A percentile compares a stretch with the other conserved stretches of the same genome.
Conservation (phyloP, 2,113 vertebrate genomes). For the Malaclemys terrapin region DNA sequence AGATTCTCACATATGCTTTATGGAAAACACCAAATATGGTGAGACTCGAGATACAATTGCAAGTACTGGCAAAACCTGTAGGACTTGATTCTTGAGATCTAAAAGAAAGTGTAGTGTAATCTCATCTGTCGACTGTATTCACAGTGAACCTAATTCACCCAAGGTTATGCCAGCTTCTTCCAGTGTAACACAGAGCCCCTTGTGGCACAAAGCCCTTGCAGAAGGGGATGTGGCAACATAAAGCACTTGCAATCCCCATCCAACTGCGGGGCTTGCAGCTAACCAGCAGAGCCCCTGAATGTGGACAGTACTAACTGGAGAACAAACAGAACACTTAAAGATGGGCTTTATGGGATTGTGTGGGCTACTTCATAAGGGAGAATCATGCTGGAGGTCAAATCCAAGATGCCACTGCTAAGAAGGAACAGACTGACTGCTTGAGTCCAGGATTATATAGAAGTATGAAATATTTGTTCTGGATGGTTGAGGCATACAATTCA, state of each 20-base stretch:
- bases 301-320: background rate
- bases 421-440: background rate
- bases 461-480: background rate
- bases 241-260: background rate
- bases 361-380: background rate
- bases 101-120: background rate
- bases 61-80: background rate
- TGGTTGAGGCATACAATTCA: background rate
- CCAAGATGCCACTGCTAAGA: background rate
- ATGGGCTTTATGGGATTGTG: background rate
- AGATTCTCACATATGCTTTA: background rate
- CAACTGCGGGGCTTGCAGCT: background rate
- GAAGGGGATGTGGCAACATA: background rate
- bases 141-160: background rate
- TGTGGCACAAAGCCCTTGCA: background rate
- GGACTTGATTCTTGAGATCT: background rate
- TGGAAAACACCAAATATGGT: background rate
- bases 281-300: background rate
- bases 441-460: background rate
- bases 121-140: fast-evolving
- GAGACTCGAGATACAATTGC: background rate
- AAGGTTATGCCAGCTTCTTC: background rate
- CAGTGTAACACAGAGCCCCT: background rate
- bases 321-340: background rate
- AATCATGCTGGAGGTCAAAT: background rate